Evolutionary conservation across 2,888 invertebrate species (phyloP).

Genomic region (Ectemnius lituratus): DNA sequence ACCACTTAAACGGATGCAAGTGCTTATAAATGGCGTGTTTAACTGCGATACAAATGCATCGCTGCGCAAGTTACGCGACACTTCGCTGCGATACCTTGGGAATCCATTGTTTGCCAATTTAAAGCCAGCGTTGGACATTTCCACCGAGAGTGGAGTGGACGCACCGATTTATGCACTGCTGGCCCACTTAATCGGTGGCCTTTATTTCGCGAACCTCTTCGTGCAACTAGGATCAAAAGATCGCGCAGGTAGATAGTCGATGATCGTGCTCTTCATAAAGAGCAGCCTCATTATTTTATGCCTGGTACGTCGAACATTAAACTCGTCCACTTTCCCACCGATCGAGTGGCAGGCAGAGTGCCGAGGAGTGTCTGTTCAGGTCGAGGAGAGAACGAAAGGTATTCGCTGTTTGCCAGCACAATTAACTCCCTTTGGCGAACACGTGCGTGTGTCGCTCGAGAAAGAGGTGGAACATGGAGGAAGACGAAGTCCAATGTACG

Average conservation of each 20-base stretch:
- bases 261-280: background rate
- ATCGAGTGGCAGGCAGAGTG: background rate
- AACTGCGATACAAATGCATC: slow-evolving; percentile 58
- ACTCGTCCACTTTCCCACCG: background rate
- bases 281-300: background rate
- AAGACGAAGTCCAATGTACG: slow-evolving; percentile 63
- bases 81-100: slow-evolving; percentile 17
- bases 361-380: background rate
- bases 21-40: slow-evolving; percentile 57
- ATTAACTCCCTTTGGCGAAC: slow-evolving; percentile 47
- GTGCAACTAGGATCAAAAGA: background rate
- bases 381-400: slow-evolving; percentile 9
- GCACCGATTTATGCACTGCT: slow-evolving; percentile 17
- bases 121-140: background rate
- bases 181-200: background rate
- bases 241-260: background rate
- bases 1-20: slow-evolving; percentile 48
- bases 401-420: slow-evolving; percentile 41
- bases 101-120: slow-evolving; percentile 15
- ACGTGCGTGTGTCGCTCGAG: slow-evolving; percentile 29
- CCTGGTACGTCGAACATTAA: background rate
- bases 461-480: slow-evolving; percentile 34
- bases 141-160: background rate
- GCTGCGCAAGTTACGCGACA: slow-evolving; percentile 48
- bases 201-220: background rate